Conservation (phyloP, 2,113 vertebrate species). For the Nanorana parkeri region DNA sequence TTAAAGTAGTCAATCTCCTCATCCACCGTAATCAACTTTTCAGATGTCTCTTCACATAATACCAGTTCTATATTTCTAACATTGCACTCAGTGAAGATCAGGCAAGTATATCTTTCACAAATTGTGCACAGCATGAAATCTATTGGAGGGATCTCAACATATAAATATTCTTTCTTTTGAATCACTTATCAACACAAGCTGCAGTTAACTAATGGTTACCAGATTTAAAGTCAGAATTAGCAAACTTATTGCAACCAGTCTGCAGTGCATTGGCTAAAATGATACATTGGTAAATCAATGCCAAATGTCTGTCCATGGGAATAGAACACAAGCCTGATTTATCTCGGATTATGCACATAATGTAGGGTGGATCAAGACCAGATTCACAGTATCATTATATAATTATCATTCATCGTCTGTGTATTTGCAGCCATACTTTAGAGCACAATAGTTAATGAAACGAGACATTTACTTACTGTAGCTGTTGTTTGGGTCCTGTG, state of each 20-base stretch:
- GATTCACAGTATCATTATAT: neutral
- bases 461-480: slow-evolving; percentile 86
- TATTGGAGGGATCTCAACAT: too few relatives aligned
- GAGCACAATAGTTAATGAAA: slow-evolving; percentile 46
- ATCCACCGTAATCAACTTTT: too few relatives aligned
- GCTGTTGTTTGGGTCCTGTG: slow-evolving; percentile 91
- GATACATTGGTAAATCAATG: neutral
- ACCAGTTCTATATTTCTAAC: too few relatives aligned
- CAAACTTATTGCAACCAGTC: neutral
- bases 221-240: neutral
- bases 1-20: too few relatives aligned
- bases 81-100: too few relatives aligned
- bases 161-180: neutral
- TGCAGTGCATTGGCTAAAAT: neutral
- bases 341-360: slow-evolving; percentile 15
- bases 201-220: neutral
- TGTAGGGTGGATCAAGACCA: neutral
- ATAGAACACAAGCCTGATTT: neutral
- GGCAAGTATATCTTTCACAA: too few relatives aligned
- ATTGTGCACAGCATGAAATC: too few relatives aligned
- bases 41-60: too few relatives aligned
- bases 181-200: neutral
- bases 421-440: neutral
- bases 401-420: neutral
- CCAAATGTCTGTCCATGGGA: neutral